phyloP scores from a whole-genome alignment of 1,140 invertebrate genomes.

The Drosophila mojavensis region DNA sequence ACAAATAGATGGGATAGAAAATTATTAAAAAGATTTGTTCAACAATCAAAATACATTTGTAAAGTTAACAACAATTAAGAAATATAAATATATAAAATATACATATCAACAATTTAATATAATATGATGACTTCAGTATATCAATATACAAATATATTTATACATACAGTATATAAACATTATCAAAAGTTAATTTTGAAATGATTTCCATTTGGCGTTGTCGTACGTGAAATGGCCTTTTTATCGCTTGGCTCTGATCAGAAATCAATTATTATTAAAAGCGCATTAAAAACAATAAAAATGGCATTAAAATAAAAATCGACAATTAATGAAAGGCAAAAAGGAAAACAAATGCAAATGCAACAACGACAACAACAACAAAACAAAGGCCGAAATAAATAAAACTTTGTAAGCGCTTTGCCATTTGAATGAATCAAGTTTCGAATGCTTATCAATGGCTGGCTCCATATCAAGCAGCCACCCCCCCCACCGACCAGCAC shows the following conservation, averaged over 20 bases:
- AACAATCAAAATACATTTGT: no score
- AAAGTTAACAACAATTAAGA: no score
- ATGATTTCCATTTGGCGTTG: not conserved
- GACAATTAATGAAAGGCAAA: slow-evolving; percentile 8
- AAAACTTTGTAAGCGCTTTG: slow-evolving; percentile 70
- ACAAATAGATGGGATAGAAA: no score
- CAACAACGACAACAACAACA: not conserved
- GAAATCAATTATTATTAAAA: slow-evolving; percentile 80
- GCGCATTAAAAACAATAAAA: slow-evolving; percentile 80
- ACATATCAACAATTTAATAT: no score
- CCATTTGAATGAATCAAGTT: slow-evolving; percentile 62
- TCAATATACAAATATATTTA: no score
- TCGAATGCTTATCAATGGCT: slow-evolving; percentile 51
- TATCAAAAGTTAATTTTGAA: no score
- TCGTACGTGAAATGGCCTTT: not conserved
- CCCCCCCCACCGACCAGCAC: not conserved
- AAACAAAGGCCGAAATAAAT: slow-evolving; percentile 53
- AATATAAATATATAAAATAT: no score
- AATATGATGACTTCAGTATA: no score
- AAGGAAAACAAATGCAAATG: not conserved
- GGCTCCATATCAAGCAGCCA: slow-evolving; percentile 52
- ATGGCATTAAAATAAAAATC: slow-evolving; percentile 58
- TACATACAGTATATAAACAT: no score
- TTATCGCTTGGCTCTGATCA: slow-evolving; percentile 58
- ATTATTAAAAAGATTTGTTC: no score